Conservation (phyloP, 1,140 invertebrate genomes). For the Rhagoletis pomonella region DNA sequence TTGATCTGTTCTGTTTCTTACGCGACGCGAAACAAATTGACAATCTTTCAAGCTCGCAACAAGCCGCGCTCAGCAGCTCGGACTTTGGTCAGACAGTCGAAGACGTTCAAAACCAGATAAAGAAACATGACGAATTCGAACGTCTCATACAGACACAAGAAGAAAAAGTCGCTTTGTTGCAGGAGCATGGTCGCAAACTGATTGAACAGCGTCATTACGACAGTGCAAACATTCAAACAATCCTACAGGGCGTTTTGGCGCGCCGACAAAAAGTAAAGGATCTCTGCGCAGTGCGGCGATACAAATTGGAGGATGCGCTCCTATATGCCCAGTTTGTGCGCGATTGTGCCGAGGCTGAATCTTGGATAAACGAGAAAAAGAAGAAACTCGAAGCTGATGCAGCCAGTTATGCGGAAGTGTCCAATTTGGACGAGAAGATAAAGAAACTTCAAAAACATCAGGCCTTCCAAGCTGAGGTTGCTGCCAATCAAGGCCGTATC, state of each 20-base stretch:
- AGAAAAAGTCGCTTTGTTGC: conserved; percentile 88
- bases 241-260: conserved; percentile 82
- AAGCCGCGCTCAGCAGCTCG: conserved; percentile 81
- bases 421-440: conserved; percentile 89
- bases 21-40: conserved; percentile 96
- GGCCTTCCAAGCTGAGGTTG: conserved; percentile 96
- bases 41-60: conserved; percentile 90
- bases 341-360: conserved; percentile 90
- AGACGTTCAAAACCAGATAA: conserved; percentile 89
- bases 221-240: conserved; percentile 85
- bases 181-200: conserved; percentile 92
- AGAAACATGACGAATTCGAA: conserved; percentile 94
- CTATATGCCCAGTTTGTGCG: conserved; percentile 92
- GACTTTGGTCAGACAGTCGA: conserved; percentile 83
- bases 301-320: conserved; percentile 85
- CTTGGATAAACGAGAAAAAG: conserved; percentile 95
- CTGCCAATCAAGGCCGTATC: conserved; percentile 91
- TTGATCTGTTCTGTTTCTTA: conserved; percentile 95
- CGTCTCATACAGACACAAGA: conserved; percentile 87
- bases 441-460: conserved; percentile 99
- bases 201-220: conserved; percentile 96
- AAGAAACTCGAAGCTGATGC: conserved; percentile 88
- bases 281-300: conserved; percentile 79
- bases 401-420: conserved; percentile 81
- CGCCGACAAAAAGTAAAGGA: conserved; percentile 83